These are phyloP conservation scores for Paradisaea rubra DNA, from an alignment of 2,113 vertebrate species.

Conservation along the genomic window DNA sequence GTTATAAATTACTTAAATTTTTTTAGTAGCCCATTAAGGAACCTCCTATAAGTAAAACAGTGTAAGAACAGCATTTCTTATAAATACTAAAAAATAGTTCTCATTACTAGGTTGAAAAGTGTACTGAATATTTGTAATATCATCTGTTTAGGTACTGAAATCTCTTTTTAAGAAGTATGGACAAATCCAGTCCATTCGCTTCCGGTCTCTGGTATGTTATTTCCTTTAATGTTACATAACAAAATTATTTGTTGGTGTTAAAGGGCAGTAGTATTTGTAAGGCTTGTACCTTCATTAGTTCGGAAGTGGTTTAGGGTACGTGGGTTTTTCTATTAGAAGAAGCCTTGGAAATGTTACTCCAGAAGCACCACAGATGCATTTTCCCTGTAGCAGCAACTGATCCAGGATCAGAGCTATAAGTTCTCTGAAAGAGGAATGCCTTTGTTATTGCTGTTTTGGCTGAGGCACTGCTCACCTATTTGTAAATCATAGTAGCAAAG, in stretches of 20 bases:
- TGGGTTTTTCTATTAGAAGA: background rate
- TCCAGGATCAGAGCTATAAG: background rate
- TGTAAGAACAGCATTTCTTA: background rate
- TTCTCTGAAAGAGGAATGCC: background rate
- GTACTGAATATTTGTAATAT: background rate
- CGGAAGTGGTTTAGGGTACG: background rate
- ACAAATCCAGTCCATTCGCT: constrained; percentile 84
- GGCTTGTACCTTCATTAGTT: background rate
- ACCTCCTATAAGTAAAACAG: background rate
- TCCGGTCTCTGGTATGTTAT: constrained; percentile 87
- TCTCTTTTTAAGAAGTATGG: constrained; percentile 83
- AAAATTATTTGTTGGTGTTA: background rate
- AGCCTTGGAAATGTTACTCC: background rate
- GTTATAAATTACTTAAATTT: background rate
- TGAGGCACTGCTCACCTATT: background rate
- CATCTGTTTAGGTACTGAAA: constrained; percentile 75
- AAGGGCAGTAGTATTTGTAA: background rate
- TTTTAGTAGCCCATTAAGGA: background rate
- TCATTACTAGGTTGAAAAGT: background rate
- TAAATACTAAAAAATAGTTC: background rate
- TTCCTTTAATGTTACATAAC: background rate
- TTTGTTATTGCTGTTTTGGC: background rate
- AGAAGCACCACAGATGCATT: background rate
- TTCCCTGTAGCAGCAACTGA: background rate
- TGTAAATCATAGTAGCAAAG: background rate